Percentiles rank a stretch among this genome's conserved stretches.
Evolutionary conservation across 2,888 invertebrate species (phyloP).

Genomic region (Pseudococcus jackbeardsleyi): DNA sequence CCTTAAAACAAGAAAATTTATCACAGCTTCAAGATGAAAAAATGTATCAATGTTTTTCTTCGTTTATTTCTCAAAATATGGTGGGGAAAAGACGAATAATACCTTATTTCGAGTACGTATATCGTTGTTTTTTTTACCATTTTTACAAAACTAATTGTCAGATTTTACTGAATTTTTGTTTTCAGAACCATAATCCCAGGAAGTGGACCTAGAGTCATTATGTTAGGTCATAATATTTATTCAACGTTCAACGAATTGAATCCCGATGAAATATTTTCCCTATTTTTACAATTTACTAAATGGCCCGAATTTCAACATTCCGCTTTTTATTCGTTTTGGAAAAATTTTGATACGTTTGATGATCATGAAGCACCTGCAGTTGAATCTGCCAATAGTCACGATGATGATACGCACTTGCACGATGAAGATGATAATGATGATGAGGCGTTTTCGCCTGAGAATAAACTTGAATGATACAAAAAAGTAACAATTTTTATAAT

Average conservation of each 20-base stretch:
- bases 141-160: neutral
- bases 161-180: neutral
- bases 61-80: neutral
- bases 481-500: neutral
- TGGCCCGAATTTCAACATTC: neutral
- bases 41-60: neutral
- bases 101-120: constrained; percentile 23
- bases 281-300: neutral
- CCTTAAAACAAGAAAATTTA: neutral
- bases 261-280: neutral
- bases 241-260: constrained; percentile 11
- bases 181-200: constrained; percentile 15
- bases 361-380: neutral
- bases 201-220: neutral
- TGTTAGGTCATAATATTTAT: constrained; percentile 30
- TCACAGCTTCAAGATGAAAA: neutral
- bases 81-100: constrained; percentile 13
- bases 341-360: neutral
- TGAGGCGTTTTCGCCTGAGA: neutral
- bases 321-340: neutral
- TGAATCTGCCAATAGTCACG: neutral
- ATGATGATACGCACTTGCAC: neutral
- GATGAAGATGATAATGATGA: constrained; percentile 6
- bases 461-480: neutral
- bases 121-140: neutral